Evolutionary conservation across 2,797 vertebrate genomes (phyloP).

Genomic region (Tapera naevia): DNA sequence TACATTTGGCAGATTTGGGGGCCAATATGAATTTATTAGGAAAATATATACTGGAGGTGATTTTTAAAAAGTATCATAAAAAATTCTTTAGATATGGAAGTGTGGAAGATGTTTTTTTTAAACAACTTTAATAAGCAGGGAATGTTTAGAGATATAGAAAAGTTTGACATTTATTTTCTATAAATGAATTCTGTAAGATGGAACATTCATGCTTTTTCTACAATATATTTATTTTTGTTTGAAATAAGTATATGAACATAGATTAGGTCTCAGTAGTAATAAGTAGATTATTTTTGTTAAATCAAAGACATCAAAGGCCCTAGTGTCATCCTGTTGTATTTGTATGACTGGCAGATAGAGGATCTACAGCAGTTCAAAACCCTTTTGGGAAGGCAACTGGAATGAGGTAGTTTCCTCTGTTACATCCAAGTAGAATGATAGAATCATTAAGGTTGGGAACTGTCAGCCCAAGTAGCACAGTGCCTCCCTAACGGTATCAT

Average conservation of each 20-base stretch:
- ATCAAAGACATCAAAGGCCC: neutral
- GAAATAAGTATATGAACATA: neutral
- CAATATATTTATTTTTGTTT: neutral
- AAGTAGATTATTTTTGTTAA: neutral
- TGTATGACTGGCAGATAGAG: neutral
- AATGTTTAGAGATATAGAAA: neutral
- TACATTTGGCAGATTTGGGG: neutral
- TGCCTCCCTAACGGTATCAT: no score
- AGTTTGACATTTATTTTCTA: neutral
- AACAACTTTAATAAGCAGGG: neutral
- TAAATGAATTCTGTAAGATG: neutral
- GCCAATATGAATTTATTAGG: neutral
- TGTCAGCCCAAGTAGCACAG: no score
- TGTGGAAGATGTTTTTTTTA: neutral
- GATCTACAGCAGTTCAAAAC: neutral
- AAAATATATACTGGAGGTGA: neutral
- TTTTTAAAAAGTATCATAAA: neutral
- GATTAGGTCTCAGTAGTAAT: neutral
- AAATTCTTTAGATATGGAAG: neutral
- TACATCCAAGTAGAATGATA: neutral
- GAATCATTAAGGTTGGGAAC: no score
- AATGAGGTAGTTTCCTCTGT: neutral
- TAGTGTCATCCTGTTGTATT: no score
- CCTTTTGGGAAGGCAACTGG: neutral
- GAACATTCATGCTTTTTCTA: neutral